Percentiles rank a stretch among this genome's conserved stretches.
Evolutionary conservation across 1,140 invertebrate species (phyloP).

Genomic region (Hestina assimilis): DNA sequence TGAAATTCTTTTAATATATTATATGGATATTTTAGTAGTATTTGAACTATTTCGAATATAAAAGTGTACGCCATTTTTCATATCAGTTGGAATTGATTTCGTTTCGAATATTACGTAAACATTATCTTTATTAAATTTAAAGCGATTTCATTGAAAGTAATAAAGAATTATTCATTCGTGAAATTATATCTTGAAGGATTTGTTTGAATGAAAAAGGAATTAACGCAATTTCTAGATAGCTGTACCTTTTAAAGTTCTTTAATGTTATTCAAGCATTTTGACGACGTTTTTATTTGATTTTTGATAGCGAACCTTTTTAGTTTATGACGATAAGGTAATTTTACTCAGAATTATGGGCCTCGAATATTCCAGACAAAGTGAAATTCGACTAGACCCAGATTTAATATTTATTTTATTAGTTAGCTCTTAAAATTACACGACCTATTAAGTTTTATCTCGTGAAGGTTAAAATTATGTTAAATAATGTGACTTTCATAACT

Average conservation of each 20-base stretch:
- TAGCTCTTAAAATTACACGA: not conserved
- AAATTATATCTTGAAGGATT: too few species aligned
- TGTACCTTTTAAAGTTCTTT: not conserved
- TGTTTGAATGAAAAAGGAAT: not conserved
- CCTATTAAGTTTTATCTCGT: not conserved
- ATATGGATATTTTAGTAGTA: too few species aligned
- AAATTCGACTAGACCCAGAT: not conserved
- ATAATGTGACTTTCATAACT: not conserved
- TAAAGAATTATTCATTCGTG: too few species aligned
- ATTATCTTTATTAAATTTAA: too few species aligned
- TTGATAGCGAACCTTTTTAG: slow-evolving; percentile 15
- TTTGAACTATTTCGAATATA: too few species aligned
- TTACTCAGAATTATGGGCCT: not conserved
- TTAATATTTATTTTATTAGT: slow-evolving; percentile 6
- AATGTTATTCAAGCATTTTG: not conserved
- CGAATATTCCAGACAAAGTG: slow-evolving; percentile 1
- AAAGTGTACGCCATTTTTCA: too few species aligned
- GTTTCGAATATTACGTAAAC: too few species aligned
- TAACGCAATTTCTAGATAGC: not conserved
- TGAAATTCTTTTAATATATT: too few species aligned
- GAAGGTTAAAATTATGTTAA: not conserved
- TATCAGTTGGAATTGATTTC: too few species aligned
- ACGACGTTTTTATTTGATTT: slow-evolving; percentile 13
- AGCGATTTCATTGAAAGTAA: too few species aligned
- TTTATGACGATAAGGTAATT: slow-evolving; percentile 15